Evolutionary conservation across 2,113 vertebrate species (phyloP), one percentile per base, ranked within the genome.

Genomic region (Saccopteryx leptura): DNA sequence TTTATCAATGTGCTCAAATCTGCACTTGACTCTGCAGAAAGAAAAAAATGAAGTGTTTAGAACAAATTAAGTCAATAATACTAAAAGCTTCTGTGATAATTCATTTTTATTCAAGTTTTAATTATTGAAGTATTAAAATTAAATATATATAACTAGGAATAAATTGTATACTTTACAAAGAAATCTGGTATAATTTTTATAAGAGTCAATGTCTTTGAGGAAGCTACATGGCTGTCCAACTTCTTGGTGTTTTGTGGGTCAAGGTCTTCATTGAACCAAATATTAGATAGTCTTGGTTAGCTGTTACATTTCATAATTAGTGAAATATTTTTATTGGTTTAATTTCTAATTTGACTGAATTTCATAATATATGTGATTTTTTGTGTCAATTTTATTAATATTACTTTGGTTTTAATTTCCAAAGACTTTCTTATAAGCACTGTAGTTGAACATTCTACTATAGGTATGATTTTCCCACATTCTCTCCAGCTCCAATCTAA

Each of bases 1-100:
- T 99, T 99, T 96, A 92, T 99, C 86, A 91, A 95, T 72, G 95
- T 98, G 4, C 98, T 99, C 81, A 96, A 96, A 96, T 97, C 98
- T 90, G 98, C 98, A 69, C 98, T 99, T 81, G 56, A 97, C 66
- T 97, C 98, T 97, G 85, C 76, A 96, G 96, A 98, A 96, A 91
- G 46, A 96, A 98, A 98, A 97, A 80, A 61, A 97, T 96, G 85
- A 74, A 85, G 46, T 76, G 31, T 4, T 94, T 89, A 87, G 31
- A 79, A 50, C 13, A 84, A 86, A 28, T 85, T 96, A 88, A 96
- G 71, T 69, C 93, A 88, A 80, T 86, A 92, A 96, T 97, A 95
- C 90, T 96, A 93, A 91, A 98, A 97, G 61, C 28, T 75, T 86
- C 60, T 94, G 88, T 82, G 94, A 54, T 96, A 97, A 96, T 97